A percentile compares a stretch with the other conserved stretches of the same genome.
These are phyloP conservation scores for Microchrysa polita DNA, from an alignment of 2,888 invertebrate species.

Conservation along the genomic window DNA sequence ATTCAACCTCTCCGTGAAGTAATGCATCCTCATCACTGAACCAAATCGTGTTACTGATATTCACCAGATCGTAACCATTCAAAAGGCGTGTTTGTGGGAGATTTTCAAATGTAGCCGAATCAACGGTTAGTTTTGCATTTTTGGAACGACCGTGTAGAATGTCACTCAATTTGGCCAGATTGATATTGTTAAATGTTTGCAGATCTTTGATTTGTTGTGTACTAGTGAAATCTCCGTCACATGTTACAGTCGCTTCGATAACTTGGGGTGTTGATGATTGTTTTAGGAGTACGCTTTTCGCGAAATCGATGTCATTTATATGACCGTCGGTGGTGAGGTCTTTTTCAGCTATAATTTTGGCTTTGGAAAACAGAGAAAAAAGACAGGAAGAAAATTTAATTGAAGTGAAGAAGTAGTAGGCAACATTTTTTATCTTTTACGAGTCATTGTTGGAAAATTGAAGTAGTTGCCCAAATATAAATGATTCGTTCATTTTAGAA, in stretches of 20 bases:
- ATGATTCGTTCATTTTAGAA: no score
- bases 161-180: slow-evolving; percentile 52
- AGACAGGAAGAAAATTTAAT: background rate
- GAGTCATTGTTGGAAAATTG: no score
- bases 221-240: slow-evolving; percentile 52
- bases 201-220: slow-evolving; percentile 53
- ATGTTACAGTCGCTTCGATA: slow-evolving; percentile 53
- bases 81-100: slow-evolving; percentile 64
- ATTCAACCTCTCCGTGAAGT: slow-evolving; percentile 55
- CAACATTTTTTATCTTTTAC: no score
- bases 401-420: no score
- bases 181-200: slow-evolving; percentile 55
- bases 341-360: slow-evolving; percentile 21
- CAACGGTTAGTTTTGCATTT: slow-evolving; percentile 57
- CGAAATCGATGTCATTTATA: slow-evolving; percentile 63
- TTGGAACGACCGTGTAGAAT: slow-evolving; percentile 53
- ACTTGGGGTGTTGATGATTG: slow-evolving; percentile 54
- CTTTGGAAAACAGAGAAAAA: slow-evolving; percentile 1
- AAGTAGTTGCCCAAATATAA: no score
- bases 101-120: slow-evolving; percentile 63
- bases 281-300: slow-evolving; percentile 64
- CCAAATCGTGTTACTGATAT: slow-evolving; percentile 65
- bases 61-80: slow-evolving; percentile 60
- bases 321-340: slow-evolving; percentile 55
- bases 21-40: slow-evolving; percentile 60